Percentiles rank a stretch among this genome's conserved stretches.
Conservation (phyloP, 2,888 invertebrate genomes). For the Limnephilus marmoratus region DNA sequence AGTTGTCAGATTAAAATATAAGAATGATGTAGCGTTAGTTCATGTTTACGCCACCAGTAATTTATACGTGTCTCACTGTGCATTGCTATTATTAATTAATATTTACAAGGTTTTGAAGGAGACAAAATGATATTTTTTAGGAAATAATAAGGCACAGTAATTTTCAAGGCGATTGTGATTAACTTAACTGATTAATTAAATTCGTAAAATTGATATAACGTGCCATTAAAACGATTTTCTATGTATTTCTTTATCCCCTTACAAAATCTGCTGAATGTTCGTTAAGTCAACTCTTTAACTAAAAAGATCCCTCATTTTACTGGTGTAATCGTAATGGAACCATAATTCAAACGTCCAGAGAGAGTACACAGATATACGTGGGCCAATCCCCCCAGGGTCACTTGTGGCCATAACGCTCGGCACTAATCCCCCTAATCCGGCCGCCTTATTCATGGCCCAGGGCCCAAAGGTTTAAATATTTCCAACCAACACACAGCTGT, state of each 20-base stretch:
- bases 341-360: conserved; percentile 30
- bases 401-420: conserved; percentile 21
- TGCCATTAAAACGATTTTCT: no score
- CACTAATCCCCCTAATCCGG: conserved; percentile 34
- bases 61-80: no score
- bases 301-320: neutral
- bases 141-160: no score
- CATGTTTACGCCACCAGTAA: no score
- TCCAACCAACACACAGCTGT: neutral
- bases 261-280: neutral
- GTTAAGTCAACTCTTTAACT: neutral
- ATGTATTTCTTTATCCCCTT: neutral
- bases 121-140: no score
- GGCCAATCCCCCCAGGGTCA: conserved; percentile 42
- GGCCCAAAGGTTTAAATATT: conserved; percentile 30
- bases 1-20: no score
- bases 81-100: no score
- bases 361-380: conserved; percentile 21
- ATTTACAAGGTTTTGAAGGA: no score
- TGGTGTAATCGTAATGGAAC: conserved; percentile 23
- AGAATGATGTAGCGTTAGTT: no score
- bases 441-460: conserved; percentile 39
- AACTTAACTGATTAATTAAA: no score
- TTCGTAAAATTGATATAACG: no score
- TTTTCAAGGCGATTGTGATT: no score